phyloP scores from a whole-genome alignment of 64 coral and sea anemone species.

The Cladopsammia gracilis region DNA sequence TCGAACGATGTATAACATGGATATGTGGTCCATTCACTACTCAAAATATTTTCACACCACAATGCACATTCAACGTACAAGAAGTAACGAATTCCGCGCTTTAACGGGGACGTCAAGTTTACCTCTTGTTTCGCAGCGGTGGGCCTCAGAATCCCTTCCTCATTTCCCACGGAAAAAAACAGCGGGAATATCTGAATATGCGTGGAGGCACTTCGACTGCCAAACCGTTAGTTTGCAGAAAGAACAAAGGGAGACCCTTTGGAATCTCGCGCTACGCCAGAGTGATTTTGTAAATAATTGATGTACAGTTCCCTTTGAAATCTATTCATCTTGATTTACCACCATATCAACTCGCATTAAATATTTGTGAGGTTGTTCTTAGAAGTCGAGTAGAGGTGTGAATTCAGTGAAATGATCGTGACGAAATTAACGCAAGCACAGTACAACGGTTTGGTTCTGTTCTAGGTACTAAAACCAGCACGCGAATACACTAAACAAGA shows the following conservation, averaged over 20 bases:
- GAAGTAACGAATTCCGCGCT: background rate
- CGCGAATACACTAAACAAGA: background rate
- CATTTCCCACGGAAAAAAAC: background rate
- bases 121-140: conserved; percentile 17
- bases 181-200: background rate
- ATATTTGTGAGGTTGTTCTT: conserved; percentile 50
- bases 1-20: background rate
- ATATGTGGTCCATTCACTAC: background rate
- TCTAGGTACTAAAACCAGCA: background rate
- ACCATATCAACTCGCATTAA: conserved; percentile 46
- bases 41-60: conserved; percentile 30
- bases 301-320: conserved; percentile 33
- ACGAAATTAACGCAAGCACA: background rate
- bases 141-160: background rate
- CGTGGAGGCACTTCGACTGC: background rate
- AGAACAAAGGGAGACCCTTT: conserved; percentile 31
- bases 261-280: conserved; percentile 42
- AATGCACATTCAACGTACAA: conserved; percentile 7
- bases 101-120: background rate
- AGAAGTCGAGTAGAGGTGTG: background rate
- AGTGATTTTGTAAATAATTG: conserved; percentile 58
- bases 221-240: conserved; percentile 42
- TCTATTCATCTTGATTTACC: conserved; percentile 49
- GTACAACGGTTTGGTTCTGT: too few species aligned
- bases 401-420: background rate